These are phyloP conservation scores for Caloenas nicobarica DNA, from an alignment of 2,113 vertebrate genomes.

Conservation along the genomic window DNA sequence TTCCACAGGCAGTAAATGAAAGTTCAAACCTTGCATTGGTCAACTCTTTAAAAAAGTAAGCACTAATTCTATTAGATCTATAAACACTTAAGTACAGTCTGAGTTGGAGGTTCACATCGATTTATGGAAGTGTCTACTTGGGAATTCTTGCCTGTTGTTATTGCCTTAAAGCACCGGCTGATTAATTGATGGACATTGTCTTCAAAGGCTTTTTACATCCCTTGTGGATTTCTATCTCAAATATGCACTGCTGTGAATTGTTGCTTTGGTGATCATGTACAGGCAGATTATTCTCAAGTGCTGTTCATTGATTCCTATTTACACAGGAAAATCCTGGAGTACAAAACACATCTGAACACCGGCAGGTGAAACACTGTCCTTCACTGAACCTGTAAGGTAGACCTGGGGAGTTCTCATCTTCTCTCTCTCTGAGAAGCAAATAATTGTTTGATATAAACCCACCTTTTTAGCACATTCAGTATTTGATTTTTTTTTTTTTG, in stretches of 20 bases:
- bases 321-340: not conserved
- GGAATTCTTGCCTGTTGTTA: not conserved
- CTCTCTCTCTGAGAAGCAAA: not conserved
- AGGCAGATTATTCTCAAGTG: not conserved
- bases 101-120: not conserved
- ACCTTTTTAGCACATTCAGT: not conserved
- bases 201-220: not conserved
- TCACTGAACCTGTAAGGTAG: not conserved
- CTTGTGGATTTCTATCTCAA: not conserved
- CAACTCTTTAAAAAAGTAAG: not conserved
- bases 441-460: not conserved
- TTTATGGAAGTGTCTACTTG: not conserved
- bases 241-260: not conserved
- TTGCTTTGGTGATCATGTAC: not conserved
- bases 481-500: not conserved
- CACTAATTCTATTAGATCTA: not conserved
- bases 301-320: not conserved
- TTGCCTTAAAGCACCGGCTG: not conserved
- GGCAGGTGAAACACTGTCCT: not conserved
- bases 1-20: not conserved
- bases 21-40: not conserved
- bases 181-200: not conserved
- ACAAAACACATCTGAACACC: not conserved
- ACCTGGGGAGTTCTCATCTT: not conserved
- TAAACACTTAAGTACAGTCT: not conserved